These are phyloP conservation scores for Cerastis rubricosa DNA, from an alignment of 2,888 invertebrate genomes.

Conservation along the genomic window DNA sequence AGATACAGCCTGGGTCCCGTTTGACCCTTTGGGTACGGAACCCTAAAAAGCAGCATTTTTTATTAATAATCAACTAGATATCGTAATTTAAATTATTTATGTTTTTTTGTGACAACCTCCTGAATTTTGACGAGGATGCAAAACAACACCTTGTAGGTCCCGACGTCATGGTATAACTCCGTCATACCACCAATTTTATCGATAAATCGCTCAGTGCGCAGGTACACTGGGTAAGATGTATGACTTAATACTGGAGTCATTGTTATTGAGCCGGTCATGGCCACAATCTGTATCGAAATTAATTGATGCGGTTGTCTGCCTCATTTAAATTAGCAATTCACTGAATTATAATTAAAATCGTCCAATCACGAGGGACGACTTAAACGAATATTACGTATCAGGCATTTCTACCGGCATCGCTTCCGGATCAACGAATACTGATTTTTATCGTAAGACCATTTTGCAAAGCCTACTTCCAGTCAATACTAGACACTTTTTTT, in stretches of 20 bases:
- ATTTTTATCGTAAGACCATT: not conserved
- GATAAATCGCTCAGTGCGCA: not conserved
- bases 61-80: too few species aligned
- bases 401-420: too few species aligned
- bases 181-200: not conserved
- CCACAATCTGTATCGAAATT: not conserved
- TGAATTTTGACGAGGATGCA: too few species aligned
- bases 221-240: constrained; percentile 47
- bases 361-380: not conserved
- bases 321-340: constrained; percentile 9
- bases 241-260: not conserved
- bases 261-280: constrained; percentile 8
- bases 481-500: not conserved
- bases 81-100: too few species aligned
- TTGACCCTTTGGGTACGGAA: too few species aligned
- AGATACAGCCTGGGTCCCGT: too few species aligned
- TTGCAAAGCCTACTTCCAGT: not conserved
- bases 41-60: too few species aligned
- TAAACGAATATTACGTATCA: not conserved
- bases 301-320: constrained; percentile 5
- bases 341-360: not conserved
- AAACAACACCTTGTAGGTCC: too few species aligned
- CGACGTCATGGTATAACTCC: not conserved
- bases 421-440: not conserved
- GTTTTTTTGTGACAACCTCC: too few species aligned